A percentile compares a stretch with the other conserved stretches of the same genome.
Conservation (phyloP, 2,113 vertebrate species). For the Tylochromis polylepis region DNA sequence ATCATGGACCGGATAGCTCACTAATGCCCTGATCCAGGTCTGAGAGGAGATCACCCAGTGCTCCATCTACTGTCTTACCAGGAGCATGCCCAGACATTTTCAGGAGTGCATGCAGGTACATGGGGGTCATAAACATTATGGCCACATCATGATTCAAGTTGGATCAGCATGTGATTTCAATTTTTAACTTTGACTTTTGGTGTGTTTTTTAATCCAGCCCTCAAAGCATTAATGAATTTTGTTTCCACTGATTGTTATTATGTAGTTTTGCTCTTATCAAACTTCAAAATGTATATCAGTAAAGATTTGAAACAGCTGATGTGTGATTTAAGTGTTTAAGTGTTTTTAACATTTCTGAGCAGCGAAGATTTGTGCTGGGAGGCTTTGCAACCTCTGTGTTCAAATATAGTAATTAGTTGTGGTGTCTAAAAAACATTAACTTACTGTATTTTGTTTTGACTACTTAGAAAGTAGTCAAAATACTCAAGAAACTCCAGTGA, state of each 20-base stretch:
- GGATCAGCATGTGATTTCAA: background rate
- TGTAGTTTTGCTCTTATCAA: no score
- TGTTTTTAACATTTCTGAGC: no score
- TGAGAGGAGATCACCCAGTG: background rate
- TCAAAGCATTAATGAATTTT: background rate
- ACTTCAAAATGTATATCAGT: no score
- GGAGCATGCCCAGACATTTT: background rate
- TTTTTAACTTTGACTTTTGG: background rate
- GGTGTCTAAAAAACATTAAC: background rate
- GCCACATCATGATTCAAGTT: background rate
- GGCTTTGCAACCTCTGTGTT: no score
- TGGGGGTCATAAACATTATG: background rate
- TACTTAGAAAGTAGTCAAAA: background rate
- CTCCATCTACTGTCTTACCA: background rate
- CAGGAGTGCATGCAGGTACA: background rate
- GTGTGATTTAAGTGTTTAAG: no score
- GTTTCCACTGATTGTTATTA: no score
- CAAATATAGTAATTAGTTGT: no score
- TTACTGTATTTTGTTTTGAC: no score
- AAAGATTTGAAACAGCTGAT: no score
- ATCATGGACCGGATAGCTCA: no score
- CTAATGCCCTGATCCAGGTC: rapidly evolving
- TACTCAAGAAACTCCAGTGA: background rate
- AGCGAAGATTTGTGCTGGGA: no score
- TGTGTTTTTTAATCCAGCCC: background rate